Conservation (phyloP, 2,888 invertebrate genomes). For the Pedicia rivosa region DNA sequence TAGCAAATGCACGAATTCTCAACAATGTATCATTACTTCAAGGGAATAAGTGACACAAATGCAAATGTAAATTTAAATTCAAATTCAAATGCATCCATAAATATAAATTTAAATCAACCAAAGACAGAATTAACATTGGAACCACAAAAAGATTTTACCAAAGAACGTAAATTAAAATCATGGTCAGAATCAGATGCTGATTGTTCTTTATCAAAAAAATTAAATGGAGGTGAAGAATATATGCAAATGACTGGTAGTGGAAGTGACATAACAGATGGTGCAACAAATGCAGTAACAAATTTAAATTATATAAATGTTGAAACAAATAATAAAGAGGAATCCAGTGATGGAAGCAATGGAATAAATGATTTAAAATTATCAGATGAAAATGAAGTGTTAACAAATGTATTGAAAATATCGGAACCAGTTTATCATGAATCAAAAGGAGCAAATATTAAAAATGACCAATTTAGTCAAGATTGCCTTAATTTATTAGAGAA, state of each 20-base stretch:
- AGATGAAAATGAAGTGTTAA: constrained; percentile 21
- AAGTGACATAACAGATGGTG: constrained; percentile 18
- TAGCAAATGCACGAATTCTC: constrained; percentile 79
- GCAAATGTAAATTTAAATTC: constrained; percentile 8
- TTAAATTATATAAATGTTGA: constrained; percentile 30
- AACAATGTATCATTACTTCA: constrained; percentile 72
- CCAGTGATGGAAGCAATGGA: background rate
- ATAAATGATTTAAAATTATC: constrained; percentile 21
- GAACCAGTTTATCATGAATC: constrained; percentile 31
- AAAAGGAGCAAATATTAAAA: constrained; percentile 24
- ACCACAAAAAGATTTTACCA: constrained; percentile 10
- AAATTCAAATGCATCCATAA: too few relatives aligned
- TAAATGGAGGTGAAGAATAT: constrained; percentile 29
- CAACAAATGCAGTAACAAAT: constrained; percentile 24
- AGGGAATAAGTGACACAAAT: constrained; percentile 46
- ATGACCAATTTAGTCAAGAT: constrained; percentile 29
- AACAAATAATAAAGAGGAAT: constrained; percentile 13
- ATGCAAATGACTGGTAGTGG: constrained; percentile 31
- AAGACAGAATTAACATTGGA: too few relatives aligned
- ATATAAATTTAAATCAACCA: too few relatives aligned
- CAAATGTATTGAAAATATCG: constrained; percentile 27
- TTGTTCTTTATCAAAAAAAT: too few relatives aligned
- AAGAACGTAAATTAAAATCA: constrained; percentile 10
- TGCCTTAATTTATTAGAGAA: constrained; percentile 28
- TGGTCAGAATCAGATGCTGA: constrained; percentile 9